Evolutionary conservation across 2,113 vertebrate genomes (phyloP), one percentile per base, ranked within the genome.

Genomic region (Colistium nudipinnis): DNA sequence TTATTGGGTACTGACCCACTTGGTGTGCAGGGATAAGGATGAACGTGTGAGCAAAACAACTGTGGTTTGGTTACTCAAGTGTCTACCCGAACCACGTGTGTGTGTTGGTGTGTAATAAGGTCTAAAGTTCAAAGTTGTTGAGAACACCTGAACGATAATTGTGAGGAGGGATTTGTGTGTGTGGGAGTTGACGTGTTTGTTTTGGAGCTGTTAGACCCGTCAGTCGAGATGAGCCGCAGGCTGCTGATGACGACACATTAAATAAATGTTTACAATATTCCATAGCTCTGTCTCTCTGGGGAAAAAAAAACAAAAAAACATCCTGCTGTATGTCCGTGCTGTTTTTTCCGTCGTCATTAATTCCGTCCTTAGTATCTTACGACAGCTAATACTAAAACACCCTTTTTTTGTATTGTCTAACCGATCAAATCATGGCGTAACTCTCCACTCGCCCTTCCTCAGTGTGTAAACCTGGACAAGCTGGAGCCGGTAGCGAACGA

Each of bases 391-490:
- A n/a, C n/a, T n/a, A n/a, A 39, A 1, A 44, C 7, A 19, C 4
- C 3, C 17, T 33, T 2, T 47, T 35, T 17, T 6, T 19, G 9
- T 5, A n/a, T 5, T n/a, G 39, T 47, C 27, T 67, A 17, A 44
- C 0, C 24, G 4, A 67, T 45, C 7, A 54, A 62, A 74, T 31
- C 17, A 22, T 33, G 1, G 1, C 24, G 1, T 54, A 41, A 45
- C 20, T 9, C 9, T 4, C 0, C 27, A 41, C 22, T 44, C 17
- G 45, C 20, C 64, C 39, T 48, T 43, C 19, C 36, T 39, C 86
- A 99, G 98, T 99, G 98, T 89, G 94, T 99, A 64, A 99, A 98
- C 81, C 80, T 99, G 75, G 95, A 99, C 87, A 99, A 99, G 78
- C 82, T 99, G 75, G 97, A 99, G 80, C 94, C 96, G 0, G 91